phyloP scores from a whole-genome alignment of 2,888 invertebrate species.

The Carterocephalus palaemon region DNA sequence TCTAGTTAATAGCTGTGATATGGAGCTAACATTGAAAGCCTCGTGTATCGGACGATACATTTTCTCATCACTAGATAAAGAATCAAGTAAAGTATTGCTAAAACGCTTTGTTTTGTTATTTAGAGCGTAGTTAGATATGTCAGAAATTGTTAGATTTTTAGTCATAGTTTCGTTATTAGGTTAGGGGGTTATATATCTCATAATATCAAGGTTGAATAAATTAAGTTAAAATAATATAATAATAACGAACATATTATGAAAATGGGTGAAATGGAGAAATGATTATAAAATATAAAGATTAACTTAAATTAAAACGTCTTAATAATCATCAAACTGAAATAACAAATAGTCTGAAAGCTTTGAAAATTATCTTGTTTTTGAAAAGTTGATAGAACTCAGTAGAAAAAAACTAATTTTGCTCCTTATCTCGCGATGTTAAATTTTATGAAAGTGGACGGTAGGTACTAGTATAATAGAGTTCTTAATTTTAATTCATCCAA shows the following conservation, averaged over 20 bases:
- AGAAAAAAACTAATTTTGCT: conserved; percentile 40
- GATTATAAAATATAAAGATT: conserved; percentile 38
- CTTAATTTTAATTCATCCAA: too few species aligned
- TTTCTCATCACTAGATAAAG: conserved; percentile 7
- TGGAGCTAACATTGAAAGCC: conserved; percentile 47
- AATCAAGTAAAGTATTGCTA: conserved; percentile 29
- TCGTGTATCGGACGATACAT: conserved; percentile 27
- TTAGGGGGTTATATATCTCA: conserved; percentile 11
- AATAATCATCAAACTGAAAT: conserved; percentile 27
- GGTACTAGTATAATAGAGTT: too few species aligned
- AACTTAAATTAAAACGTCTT: conserved; percentile 3
- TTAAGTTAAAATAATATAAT: conserved; percentile 15
- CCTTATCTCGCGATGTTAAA: conserved; percentile 40
- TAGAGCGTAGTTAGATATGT: conserved; percentile 58
- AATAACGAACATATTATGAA: conserved; percentile 38
- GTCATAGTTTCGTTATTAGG: conserved; percentile 28
- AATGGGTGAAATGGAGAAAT: conserved; percentile 45
- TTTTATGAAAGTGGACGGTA: conserved; percentile 47
- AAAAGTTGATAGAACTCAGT: conserved; percentile 28
- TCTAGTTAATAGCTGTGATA: conserved; percentile 34
- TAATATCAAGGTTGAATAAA: not conserved
- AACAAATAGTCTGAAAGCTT: conserved; percentile 41
- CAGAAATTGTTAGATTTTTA: conserved; percentile 20
- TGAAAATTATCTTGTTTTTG: conserved; percentile 42
- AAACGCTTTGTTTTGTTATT: conserved; percentile 49